Evolutionary conservation across 64 coral and sea anemone genomes (phyloP), one percentile per base, ranked within the genome.

Genomic region (Pachyseris speciosa): DNA sequence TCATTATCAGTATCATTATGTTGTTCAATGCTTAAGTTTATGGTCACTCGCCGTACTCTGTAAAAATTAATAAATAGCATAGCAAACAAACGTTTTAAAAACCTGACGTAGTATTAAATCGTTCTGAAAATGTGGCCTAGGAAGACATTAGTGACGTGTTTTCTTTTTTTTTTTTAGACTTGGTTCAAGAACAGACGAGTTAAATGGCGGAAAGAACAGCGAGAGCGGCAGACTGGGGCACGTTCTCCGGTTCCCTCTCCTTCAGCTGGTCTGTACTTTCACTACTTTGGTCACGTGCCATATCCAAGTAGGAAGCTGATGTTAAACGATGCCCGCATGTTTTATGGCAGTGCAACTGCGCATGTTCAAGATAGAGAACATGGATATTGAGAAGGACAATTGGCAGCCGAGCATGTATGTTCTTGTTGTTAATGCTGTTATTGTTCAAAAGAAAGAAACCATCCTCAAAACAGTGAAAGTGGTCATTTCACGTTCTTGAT

Each of bases 171-270:
- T 17, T 76, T 76, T 33, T 37, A 76, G 72, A 76, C 72, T 3
- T 76, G 72, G 72, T 76, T 76, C 5, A 76, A 76, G 44, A 76
- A 76, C 72, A 76, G 72, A 50, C 72, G 72, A 43, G 72, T 45
- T 29, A 76, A 49, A 50, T 50, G 72, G 42, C 42, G 72, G 26
- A 76, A 50, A 52, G 42, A 76, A 13, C 42, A 76, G 11, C 25
- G 72, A 16, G 12, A 74, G 2, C 42, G 71, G n/a, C 11, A 32
- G 24, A 16, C 42, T 30, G 26, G 2, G 10, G 24, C 25, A 11
- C 25, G 12, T 1, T 50, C 72, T 50, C 13, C 43, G 2, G 25
- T 7, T 9, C 2, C 26, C 6, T 32, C 10, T 7, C 5, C 43
- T 2, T 48, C 42, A 48, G 24, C 7, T 30, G 42, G 13, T 16